phyloP scores from a whole-genome alignment of 2,113 vertebrate species.

The Hippocampus mohnikei region DNA sequence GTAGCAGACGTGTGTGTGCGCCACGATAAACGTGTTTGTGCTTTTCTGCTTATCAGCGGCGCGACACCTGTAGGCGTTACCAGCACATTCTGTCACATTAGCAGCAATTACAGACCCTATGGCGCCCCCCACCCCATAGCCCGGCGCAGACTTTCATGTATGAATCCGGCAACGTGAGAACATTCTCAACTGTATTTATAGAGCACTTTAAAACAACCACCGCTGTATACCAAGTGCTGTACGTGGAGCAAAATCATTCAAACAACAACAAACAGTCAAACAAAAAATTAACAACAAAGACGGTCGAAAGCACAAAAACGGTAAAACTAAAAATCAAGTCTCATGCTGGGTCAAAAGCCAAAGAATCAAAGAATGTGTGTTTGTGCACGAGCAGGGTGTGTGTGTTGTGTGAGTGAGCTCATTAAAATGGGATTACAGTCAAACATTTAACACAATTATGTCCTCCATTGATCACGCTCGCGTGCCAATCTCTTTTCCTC shows the following conservation, averaged over 20 bases:
- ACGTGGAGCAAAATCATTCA: no score
- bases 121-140: neutral
- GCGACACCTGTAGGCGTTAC: conserved; percentile 1
- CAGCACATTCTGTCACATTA: neutral
- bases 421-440: conserved; percentile 68
- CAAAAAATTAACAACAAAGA: no score
- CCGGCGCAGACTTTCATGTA: neutral
- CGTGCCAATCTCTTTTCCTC: neutral
- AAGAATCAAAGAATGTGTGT: neutral
- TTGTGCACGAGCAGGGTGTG: neutral
- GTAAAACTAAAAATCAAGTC: no score
- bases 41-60: conserved; percentile 54
- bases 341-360: no score
- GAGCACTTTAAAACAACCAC: no score
- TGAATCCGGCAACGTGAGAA: neutral
- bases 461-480: conserved; percentile 43
- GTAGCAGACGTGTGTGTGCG: conserved; percentile 21
- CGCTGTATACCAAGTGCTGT: no score
- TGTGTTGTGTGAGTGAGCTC: conserved; percentile 34
- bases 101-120: neutral
- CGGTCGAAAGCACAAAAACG: no score
- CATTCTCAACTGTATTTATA: neutral
- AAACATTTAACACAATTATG: conserved; percentile 34
- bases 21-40: conserved; percentile 54
- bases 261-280: no score